Conservation (phyloP, 2,888 invertebrate species). For the Amphiduros pacificus region DNA sequence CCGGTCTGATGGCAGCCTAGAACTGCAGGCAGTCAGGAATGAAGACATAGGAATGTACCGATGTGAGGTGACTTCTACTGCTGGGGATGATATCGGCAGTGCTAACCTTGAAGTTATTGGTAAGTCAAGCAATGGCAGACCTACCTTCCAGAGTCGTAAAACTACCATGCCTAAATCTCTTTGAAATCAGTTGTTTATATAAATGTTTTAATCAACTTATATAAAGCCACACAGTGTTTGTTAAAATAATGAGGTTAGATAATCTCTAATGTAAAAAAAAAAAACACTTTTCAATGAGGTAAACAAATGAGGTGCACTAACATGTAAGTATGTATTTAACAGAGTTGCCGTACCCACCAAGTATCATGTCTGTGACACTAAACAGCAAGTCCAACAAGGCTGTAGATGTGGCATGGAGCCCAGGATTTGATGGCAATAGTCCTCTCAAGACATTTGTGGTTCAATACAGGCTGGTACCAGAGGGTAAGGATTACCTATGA, state of each 20-base stretch:
- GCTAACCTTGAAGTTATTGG: slow-evolving; percentile 82
- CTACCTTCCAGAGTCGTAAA: too few species aligned
- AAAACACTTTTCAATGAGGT: not conserved
- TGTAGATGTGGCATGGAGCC: slow-evolving; percentile 91
- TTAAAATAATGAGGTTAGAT: not conserved
- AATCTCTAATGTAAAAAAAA: not conserved
- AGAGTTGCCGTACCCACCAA: slow-evolving; percentile 92
- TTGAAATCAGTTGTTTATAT: too few species aligned
- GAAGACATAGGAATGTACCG: slow-evolving; percentile 89
- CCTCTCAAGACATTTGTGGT: slow-evolving; percentile 90
- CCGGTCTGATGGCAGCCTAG: slow-evolving; percentile 75
- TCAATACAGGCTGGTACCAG: slow-evolving; percentile 65
- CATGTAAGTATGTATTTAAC: too few species aligned
- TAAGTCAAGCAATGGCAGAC: too few species aligned
- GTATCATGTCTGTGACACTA: slow-evolving; percentile 79
- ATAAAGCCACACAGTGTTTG: not conserved
- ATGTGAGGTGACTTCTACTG: slow-evolving; percentile 83
- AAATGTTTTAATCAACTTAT: not conserved
- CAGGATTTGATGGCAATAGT: slow-evolving; percentile 96
- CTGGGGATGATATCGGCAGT: slow-evolving; percentile 88
- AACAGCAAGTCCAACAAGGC: slow-evolving; percentile 79
- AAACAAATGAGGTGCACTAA: too few species aligned
- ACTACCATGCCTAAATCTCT: too few species aligned
- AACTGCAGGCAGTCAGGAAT: slow-evolving; percentile 66
- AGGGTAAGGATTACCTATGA: too few species aligned